Evolutionary conservation across 2,113 vertebrate species (phyloP).

Genomic region (Rhynchomys soricoides): DNA sequence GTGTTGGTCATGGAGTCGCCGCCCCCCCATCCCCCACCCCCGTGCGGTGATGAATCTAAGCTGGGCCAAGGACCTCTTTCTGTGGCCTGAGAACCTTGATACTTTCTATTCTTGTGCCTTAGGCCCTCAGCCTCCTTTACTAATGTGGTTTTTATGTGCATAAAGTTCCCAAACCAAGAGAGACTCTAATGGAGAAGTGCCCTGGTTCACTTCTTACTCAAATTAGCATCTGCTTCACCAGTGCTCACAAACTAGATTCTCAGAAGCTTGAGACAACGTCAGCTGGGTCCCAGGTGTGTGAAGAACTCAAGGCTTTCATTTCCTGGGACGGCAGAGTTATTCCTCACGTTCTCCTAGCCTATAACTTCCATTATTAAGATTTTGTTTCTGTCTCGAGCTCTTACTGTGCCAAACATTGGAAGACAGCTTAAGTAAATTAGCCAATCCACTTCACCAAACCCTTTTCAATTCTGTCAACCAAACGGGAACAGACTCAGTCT

Average conservation of each 20-base stretch:
- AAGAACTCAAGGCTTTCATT: constrained; percentile 35
- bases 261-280: background rate
- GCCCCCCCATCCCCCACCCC: rapidly evolving
- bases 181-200: background rate
- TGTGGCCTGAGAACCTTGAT: background rate
- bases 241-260: constrained; percentile 21
- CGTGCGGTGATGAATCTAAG: background rate
- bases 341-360: background rate
- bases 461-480: background rate
- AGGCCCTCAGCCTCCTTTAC: background rate
- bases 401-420: background rate
- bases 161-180: constrained; percentile 28
- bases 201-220: background rate
- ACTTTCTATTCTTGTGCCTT: background rate
- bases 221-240: background rate
- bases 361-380: background rate
- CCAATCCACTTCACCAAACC: background rate
- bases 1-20: constrained; percentile 53
- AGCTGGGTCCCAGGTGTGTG: background rate
- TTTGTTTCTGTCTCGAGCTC: constrained; percentile 1
- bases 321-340: background rate
- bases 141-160: background rate
- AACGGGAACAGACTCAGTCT: background rate
- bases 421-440: constrained; percentile 34
- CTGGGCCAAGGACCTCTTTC: background rate